Evolutionary conservation across 2,888 invertebrate species (phyloP).

Genomic region (Ennomos quercinarius): DNA sequence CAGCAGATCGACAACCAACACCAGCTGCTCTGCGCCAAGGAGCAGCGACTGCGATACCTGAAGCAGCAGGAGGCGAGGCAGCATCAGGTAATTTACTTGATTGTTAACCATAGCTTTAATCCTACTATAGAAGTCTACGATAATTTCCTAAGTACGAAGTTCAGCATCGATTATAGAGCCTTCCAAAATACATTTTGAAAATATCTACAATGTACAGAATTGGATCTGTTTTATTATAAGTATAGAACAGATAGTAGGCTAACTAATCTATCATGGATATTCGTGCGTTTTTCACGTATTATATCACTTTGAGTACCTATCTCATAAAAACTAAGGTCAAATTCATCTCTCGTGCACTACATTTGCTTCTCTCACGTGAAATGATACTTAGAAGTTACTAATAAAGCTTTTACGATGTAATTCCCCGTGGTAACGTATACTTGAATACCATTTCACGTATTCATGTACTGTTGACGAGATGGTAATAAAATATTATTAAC

Average conservation of each 20-base stretch:
- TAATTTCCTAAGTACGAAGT: no score
- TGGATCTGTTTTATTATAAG: no score
- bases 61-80: conserved; percentile 96
- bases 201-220: no score
- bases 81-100: conserved; percentile 77
- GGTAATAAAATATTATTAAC: conserved; percentile 12
- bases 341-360: conserved; percentile 27
- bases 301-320: background rate
- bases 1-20: conserved; percentile 99
- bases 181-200: no score
- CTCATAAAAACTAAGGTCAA: conserved; percentile 22
- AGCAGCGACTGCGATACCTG: conserved; percentile 96
- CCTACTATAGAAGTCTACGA: no score
- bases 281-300: conserved; percentile 5
- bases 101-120: no score
- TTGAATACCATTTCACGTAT: conserved; percentile 23
- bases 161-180: no score
- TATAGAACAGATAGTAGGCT: no score
- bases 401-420: conserved; percentile 43
- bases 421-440: conserved; percentile 33
- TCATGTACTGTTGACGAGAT: conserved; percentile 19
- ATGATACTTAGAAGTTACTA: conserved; percentile 35
- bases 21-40: conserved; percentile 95
- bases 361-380: conserved; percentile 32
- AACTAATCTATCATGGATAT: no score